Evolutionary conservation across 2,113 vertebrate species (phyloP).

Genomic region (Lagenorhynchus albirostris): DNA sequence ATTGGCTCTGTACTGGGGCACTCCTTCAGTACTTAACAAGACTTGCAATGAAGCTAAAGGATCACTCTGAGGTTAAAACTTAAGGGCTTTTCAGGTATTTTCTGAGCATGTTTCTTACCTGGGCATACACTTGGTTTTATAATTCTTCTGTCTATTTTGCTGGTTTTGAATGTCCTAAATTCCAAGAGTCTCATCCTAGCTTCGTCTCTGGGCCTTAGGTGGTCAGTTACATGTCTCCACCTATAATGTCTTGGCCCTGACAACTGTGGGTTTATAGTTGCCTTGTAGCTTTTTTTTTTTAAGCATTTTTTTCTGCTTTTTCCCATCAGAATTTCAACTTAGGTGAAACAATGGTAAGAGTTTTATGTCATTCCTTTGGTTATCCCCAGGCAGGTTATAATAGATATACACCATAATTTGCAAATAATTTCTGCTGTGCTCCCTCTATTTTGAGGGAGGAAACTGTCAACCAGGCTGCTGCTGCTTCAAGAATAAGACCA

Average conservation of each 20-base stretch:
- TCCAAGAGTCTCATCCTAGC: background rate
- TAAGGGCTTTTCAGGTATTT: background rate
- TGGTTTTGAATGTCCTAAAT: background rate
- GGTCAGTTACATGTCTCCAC: background rate
- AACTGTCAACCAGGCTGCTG: background rate
- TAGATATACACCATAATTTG: background rate
- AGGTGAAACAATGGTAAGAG: background rate
- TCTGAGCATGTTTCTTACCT: background rate
- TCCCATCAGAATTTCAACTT: background rate
- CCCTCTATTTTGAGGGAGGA: background rate
- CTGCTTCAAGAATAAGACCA: background rate
- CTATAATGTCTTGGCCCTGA: background rate
- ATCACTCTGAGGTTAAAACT: background rate
- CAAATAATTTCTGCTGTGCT: background rate
- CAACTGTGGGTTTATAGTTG: background rate
- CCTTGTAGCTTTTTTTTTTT: background rate
- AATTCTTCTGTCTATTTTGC: background rate
- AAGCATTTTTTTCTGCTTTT: background rate
- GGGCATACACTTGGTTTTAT: background rate
- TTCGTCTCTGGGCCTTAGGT: background rate
- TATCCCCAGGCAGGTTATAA: background rate
- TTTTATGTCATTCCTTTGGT: background rate
- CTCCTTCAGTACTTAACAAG: background rate
- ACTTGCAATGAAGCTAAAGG: background rate
- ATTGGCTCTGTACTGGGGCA: background rate